These are phyloP conservation scores for Molorchus minor DNA, from an alignment of 2,888 invertebrate genomes.

Conservation along the genomic window DNA sequence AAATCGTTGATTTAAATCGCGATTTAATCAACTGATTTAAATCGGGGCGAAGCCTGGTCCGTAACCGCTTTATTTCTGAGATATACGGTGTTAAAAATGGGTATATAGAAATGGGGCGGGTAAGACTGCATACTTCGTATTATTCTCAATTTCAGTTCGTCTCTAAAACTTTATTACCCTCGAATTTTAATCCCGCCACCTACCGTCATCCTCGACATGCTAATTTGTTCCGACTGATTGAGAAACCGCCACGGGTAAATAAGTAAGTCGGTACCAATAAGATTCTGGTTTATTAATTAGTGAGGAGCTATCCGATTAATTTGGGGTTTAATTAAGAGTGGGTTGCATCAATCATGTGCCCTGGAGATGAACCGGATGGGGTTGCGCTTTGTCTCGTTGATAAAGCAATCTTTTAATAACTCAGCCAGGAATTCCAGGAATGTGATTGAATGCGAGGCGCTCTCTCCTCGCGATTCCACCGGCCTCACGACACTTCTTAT, in stretches of 20 bases:
- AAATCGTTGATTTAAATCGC: no score
- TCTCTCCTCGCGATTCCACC: background rate
- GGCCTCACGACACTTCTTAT: slow-evolving; percentile 13
- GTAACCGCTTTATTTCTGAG: no score
- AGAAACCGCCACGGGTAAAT: slow-evolving; percentile 36
- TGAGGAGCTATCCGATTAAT: slow-evolving; percentile 56
- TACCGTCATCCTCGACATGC: slow-evolving; percentile 22
- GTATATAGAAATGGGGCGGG: no score
- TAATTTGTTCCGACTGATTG: slow-evolving; percentile 40
- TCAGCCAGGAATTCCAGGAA: slow-evolving; percentile 52
- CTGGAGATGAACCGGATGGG: slow-evolving; percentile 51
- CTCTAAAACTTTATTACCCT: slow-evolving; percentile 23
- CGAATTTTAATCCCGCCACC: slow-evolving; percentile 31
- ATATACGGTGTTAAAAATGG: no score
- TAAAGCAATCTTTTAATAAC: slow-evolving; percentile 61
- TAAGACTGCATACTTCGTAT: no score
- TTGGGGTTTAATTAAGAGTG: slow-evolving; percentile 58
- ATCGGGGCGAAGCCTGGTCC: no score
- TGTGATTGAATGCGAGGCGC: slow-evolving; percentile 49
- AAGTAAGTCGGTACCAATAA: slow-evolving; percentile 44
- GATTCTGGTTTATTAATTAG: slow-evolving; percentile 59
- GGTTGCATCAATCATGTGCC: slow-evolving; percentile 56
- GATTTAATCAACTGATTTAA: no score
- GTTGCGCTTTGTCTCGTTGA: slow-evolving; percentile 57
- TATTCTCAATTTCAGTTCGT: no score